Evolutionary conservation across 2,888 invertebrate genomes (phyloP).

Genomic region (Lordiphosa fenestrarum): DNA sequence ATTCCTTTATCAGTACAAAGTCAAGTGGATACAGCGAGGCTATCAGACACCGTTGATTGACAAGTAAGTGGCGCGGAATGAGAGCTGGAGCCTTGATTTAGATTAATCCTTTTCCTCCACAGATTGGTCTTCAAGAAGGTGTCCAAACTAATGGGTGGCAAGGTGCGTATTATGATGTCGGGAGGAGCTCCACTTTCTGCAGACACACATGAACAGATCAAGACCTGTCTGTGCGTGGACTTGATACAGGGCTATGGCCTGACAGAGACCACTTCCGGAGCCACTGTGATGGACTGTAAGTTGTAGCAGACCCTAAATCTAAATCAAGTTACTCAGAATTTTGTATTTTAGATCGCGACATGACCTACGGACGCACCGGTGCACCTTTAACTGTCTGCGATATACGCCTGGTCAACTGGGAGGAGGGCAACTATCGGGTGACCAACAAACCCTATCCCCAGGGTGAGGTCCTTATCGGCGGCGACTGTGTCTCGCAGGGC

Average conservation of each 20-base stretch:
- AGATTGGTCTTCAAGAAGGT: constrained; percentile 80
- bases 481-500: constrained; percentile 94
- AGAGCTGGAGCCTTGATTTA: neutral
- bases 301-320: constrained; percentile 30
- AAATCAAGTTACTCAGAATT: neutral
- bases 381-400: constrained; percentile 92
- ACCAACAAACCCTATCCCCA: constrained; percentile 92
- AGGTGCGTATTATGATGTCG: constrained; percentile 91
- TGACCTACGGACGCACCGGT: constrained; percentile 89
- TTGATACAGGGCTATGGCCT: constrained; percentile 97
- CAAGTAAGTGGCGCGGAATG: constrained; percentile 79
- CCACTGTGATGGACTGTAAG: constrained; percentile 90
- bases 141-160: constrained; percentile 90
- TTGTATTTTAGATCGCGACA: constrained; percentile 79
- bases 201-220: constrained; percentile 96
- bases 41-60: constrained; percentile 90
- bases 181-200: constrained; percentile 98
- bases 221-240: constrained; percentile 93
- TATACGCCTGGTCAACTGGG: constrained; percentile 94
- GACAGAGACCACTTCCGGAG: constrained; percentile 97
- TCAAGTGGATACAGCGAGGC: constrained; percentile 90
- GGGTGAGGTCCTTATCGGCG: constrained; percentile 92
- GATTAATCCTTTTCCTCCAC: neutral
- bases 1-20: constrained; percentile 97
- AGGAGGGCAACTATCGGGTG: constrained; percentile 94